Evolutionary conservation across 1,140 invertebrate genomes (phyloP).

Genomic region (Brachionus asplanchnoidis): DNA sequence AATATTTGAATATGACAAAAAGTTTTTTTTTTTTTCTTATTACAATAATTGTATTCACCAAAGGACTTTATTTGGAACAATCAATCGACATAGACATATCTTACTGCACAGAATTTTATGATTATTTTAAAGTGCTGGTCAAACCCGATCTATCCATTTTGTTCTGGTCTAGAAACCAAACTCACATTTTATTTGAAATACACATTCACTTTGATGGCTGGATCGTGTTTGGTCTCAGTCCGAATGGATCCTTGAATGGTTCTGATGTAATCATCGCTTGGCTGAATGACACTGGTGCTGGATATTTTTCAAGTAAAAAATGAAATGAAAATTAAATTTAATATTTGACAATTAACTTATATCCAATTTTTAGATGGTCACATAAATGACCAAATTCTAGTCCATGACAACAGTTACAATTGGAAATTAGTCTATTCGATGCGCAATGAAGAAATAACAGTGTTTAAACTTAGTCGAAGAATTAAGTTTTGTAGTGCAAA

Average conservation of each 20-base stretch:
- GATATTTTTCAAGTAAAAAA: constrained; percentile 31
- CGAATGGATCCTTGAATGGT: constrained; percentile 69
- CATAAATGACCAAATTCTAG: background rate
- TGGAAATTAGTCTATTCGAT: background rate
- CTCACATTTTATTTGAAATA: constrained; percentile 18
- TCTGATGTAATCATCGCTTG: constrained; percentile 75
- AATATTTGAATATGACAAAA: background rate
- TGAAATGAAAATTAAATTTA: constrained; percentile 43
- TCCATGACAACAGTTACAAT: background rate
- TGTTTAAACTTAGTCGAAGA: constrained; percentile 14
- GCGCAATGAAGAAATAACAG: background rate
- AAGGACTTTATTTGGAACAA: too few species aligned
- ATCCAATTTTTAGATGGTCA: constrained; percentile 16
- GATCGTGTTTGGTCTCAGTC: constrained; percentile 73
- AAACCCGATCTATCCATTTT: background rate
- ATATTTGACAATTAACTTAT: constrained; percentile 43
- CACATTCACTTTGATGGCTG: constrained; percentile 65
- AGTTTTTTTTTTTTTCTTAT: background rate
- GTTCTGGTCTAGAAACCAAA: constrained; percentile 21
- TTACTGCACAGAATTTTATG: background rate
- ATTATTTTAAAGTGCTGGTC: background rate
- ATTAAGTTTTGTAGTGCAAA: background rate
- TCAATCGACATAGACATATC: background rate
- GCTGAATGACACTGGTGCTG: constrained; percentile 61
- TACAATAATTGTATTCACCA: background rate